Base-by-base conservation (phyloP, 1,140 invertebrate genomes). In the Drosophila novamexicana region DNA sequence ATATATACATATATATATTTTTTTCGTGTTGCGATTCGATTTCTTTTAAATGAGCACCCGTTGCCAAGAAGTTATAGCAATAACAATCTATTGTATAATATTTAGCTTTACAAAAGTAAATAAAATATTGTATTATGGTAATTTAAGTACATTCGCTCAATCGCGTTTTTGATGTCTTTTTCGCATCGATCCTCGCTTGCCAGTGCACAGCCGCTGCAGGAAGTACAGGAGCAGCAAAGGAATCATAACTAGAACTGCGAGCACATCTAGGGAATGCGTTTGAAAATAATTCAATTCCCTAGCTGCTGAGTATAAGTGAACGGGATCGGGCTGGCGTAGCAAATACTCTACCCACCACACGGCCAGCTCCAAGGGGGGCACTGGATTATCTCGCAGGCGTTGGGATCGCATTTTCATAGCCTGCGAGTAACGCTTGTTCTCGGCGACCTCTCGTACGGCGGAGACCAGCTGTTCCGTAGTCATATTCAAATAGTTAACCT, bases 1-100 rank as follows among this genome's bases (percentile, higher is more conserved):
- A 37, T 39, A 42, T 0, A 58, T 22, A 56, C 47, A 34, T 52
- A 52, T 64, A 14, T 14, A 14, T 14, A 22, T 45, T n/a, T 14
- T 45, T 52, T 22, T 40, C 22, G 7, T 29, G 45, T 40, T 59
- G 18, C 22, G 32, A 53, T 47, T 70, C 42, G 44, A 66, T 45
- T 64, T 49, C 16, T 53, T 64, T 45, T 37, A 53, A 91, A 91
- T 90, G 81, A 75, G 71, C 73, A 75, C 82, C 90, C 90, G 90
- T 91, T 91, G 90, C 90, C 70, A 73, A 78, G 81, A 91, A 91
- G 77, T 75, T 57, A 70, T 50, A 59, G 57, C 44, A 54, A 65
- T 36, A 42, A 76, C 18, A 53, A 42, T 58, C 7, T 65, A 64
- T 68, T 58, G 47, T 73, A 59, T 69, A 77, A 64, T 58, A 54